Evolutionary conservation across 2,888 invertebrate species (phyloP).

Genomic region (Junonia oenone): DNA sequence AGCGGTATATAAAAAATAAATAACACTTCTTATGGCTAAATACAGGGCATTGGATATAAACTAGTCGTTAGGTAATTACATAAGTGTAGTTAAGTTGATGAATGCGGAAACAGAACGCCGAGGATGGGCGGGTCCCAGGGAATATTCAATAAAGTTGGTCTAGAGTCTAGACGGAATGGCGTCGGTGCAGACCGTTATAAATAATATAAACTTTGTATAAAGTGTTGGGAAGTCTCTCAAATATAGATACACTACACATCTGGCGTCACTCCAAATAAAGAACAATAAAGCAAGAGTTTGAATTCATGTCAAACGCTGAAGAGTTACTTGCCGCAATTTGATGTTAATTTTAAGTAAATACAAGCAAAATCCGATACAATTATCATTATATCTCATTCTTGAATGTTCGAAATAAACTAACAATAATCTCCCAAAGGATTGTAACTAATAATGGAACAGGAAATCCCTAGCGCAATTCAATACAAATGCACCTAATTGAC

Average conservation of each 20-base stretch:
- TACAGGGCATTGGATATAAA: slow-evolving; percentile 8
- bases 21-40: slow-evolving; percentile 1
- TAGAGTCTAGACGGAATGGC: slow-evolving; percentile 57
- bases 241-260: slow-evolving; percentile 35
- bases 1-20: background rate
- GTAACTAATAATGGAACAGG: background rate
- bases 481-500: background rate
- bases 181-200: slow-evolving; percentile 49
- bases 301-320: slow-evolving; percentile 1
- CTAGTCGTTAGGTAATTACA: slow-evolving; percentile 22
- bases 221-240: slow-evolving; percentile 35
- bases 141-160: slow-evolving; percentile 42
- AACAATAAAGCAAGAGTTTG: slow-evolving; percentile 9
- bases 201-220: slow-evolving; percentile 48
- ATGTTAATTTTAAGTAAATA: background rate
- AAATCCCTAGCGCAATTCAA: slow-evolving; percentile 10
- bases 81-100: slow-evolving; percentile 22
- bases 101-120: slow-evolving; percentile 29
- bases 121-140: slow-evolving; percentile 38
- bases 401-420: background rate
- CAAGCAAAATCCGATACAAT: background rate
- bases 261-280: slow-evolving; percentile 36
- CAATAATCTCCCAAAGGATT: slow-evolving; percentile 14
- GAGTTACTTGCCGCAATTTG: background rate
- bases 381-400: background rate